phyloP scores from a whole-genome alignment of 2,888 invertebrate species.

The Hoplodrina blanda region DNA sequence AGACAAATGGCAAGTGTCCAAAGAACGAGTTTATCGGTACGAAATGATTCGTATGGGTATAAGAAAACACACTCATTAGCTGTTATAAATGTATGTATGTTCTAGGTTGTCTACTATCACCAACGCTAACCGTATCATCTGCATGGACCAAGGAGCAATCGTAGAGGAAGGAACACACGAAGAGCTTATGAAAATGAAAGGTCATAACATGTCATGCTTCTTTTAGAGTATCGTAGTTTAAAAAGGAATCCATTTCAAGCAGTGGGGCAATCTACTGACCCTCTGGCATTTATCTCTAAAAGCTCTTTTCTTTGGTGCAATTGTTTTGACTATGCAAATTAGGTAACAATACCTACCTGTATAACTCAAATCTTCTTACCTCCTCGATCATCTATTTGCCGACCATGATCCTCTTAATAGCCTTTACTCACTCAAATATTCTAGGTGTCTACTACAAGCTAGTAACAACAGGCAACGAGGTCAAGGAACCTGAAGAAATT shows the following conservation, averaged over 20 bases:
- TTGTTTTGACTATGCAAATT: no score
- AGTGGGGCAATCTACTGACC: no score
- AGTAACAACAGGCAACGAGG: slow-evolving; percentile 91
- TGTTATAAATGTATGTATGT: background rate
- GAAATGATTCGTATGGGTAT: background rate
- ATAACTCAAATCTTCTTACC: no score
- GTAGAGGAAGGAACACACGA: slow-evolving; percentile 94
- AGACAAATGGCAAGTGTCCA: slow-evolving; percentile 5
- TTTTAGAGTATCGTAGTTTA: no score
- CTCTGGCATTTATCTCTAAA: no score
- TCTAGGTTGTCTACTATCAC: slow-evolving; percentile 92
- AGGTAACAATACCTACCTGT: no score
- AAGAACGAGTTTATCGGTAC: background rate
- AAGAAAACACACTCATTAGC: background rate
- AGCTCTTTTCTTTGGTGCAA: no score
- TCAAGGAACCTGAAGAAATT: slow-evolving; percentile 80
- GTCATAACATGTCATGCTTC: slow-evolving; percentile 66
- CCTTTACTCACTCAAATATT: background rate
- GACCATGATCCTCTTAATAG: no score
- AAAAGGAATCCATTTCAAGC: no score
- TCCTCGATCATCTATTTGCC: no score
- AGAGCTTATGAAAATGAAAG: slow-evolving; percentile 92
- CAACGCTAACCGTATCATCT: slow-evolving; percentile 93
- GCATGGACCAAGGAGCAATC: slow-evolving; percentile 93
- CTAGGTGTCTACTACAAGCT: slow-evolving; percentile 89